These are phyloP conservation scores for Chrysopilus asiliformis DNA, from an alignment of 2,888 invertebrate genomes.

Conservation along the genomic window DNA sequence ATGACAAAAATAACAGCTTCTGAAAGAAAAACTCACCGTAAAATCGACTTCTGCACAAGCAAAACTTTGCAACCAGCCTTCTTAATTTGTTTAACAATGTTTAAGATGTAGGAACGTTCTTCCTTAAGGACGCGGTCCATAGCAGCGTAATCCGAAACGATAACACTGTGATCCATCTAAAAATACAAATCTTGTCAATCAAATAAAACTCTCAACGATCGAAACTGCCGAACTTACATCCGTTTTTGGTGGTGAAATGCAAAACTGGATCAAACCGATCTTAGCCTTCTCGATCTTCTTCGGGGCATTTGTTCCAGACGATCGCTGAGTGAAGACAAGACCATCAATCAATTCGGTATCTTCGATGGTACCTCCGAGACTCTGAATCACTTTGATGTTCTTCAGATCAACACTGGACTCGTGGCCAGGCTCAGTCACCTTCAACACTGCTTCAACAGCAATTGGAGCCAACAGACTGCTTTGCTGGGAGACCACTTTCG, in stretches of 20 bases:
- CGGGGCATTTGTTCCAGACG: conserved; percentile 82
- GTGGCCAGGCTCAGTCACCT: conserved; percentile 43
- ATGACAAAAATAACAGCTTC: neutral
- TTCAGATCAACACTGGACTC: conserved; percentile 76
- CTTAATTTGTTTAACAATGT: conserved; percentile 98
- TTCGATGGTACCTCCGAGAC: conserved; percentile 93
- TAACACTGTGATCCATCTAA: conserved; percentile 92
- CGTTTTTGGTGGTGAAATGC: conserved; percentile 98
- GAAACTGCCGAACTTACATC: conserved; percentile 50
- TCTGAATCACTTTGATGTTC: conserved; percentile 94
- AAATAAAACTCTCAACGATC: no score
- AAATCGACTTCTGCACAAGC: conserved; percentile 69
- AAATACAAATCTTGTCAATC: no score
- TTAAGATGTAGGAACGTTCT: conserved; percentile 92
- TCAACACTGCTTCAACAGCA: conserved; percentile 92
- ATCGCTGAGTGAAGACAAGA: conserved; percentile 83
- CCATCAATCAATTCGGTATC: conserved; percentile 94
- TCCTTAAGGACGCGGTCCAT: conserved; percentile 98
- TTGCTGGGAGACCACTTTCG: conserved; percentile 98
- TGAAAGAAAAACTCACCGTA: conserved; percentile 41
- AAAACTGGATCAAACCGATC: conserved; percentile 98
- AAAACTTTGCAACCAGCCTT: conserved; percentile 97
- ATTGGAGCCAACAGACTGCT: conserved; percentile 90
- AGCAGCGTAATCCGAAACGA: conserved; percentile 97
- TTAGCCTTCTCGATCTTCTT: conserved; percentile 93